phyloP scores from a whole-genome alignment of 2,888 invertebrate genomes.

The Eristalis pertinax region DNA sequence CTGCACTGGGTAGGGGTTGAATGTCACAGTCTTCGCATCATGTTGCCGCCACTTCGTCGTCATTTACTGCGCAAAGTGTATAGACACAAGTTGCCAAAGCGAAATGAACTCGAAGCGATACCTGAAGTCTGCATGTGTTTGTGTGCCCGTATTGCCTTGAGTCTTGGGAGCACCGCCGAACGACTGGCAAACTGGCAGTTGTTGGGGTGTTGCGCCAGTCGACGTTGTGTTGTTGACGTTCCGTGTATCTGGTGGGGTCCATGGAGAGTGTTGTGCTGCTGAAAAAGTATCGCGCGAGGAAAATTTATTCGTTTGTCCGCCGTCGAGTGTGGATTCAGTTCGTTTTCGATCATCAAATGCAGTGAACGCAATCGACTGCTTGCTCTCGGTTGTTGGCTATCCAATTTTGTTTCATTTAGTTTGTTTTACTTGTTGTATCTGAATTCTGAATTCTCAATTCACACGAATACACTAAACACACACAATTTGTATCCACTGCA shows the following conservation, averaged over 20 bases:
- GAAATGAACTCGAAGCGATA: neutral
- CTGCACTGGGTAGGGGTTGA: constrained; percentile 23
- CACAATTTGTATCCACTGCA: neutral
- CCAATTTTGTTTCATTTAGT: too few relatives aligned
- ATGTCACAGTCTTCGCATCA: constrained; percentile 35
- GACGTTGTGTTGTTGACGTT: constrained; percentile 51
- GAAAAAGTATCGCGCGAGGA: constrained; percentile 65
- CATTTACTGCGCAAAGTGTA: constrained; percentile 55
- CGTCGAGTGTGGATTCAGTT: constrained; percentile 70
- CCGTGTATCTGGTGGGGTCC: constrained; percentile 60
- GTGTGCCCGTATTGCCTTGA: constrained; percentile 2
- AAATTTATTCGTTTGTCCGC: constrained; percentile 68
- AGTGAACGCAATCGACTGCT: constrained; percentile 66
- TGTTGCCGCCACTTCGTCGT: constrained; percentile 8
- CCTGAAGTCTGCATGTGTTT: constrained; percentile 15
- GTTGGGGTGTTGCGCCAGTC: constrained; percentile 42
- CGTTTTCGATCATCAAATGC: constrained; percentile 72
- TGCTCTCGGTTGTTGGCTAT: constrained; percentile 5
- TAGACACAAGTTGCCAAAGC: constrained; percentile 19
- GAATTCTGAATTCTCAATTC: neutral
- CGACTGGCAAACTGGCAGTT: neutral
- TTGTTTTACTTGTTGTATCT: constrained; percentile 1
- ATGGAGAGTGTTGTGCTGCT: constrained; percentile 51
- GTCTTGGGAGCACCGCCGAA: constrained; percentile 1
- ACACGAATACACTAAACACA: neutral